Percentiles rank a stretch among this genome's conserved stretches.
These are phyloP conservation scores for Ceratosolen solmsi DNA, from an alignment of 1,140 invertebrate genomes.

Conservation along the genomic window DNA sequence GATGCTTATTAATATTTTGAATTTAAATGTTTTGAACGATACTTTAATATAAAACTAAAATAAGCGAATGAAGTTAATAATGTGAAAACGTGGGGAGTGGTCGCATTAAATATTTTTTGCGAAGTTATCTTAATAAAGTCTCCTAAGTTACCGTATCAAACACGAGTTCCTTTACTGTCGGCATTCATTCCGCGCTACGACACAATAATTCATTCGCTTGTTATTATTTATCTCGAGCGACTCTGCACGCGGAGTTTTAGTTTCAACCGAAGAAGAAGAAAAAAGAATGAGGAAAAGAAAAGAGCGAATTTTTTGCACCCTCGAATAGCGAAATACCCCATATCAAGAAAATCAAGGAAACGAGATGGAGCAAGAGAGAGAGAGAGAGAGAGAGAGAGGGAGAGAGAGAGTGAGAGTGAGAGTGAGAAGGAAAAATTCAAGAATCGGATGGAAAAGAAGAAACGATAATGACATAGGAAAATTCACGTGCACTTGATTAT, in stretches of 20 bases:
- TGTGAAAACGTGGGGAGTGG: conserved; percentile 30
- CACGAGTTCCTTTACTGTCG: conserved; percentile 21
- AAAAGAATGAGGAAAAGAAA: conserved; percentile 13
- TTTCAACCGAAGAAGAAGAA: not conserved
- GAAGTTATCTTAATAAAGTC: conserved; percentile 46
- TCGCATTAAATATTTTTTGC: conserved; percentile 51
- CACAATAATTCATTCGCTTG: conserved; percentile 65
- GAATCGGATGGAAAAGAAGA: conserved; percentile 47
- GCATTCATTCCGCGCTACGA: conserved; percentile 64
- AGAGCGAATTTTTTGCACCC: conserved; percentile 35
- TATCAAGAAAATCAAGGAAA: not conserved
- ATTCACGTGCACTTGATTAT: conserved; percentile 72
- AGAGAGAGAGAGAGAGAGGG: too few species aligned
- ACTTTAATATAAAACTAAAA: not conserved
- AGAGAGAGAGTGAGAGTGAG: conserved; percentile 28
- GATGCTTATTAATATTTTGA: not conserved
- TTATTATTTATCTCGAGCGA: conserved; percentile 68
- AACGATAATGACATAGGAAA: conserved; percentile 58
- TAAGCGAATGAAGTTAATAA: conserved; percentile 13
- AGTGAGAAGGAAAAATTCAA: conserved; percentile 36
- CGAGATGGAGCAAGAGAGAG: not conserved
- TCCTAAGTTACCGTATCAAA: conserved; percentile 29
- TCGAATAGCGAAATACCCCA: conserved; percentile 12
- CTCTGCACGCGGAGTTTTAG: conserved; percentile 22
- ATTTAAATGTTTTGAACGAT: not conserved